These are phyloP conservation scores for Penaeus japonicus DNA, from an alignment of 1,140 invertebrate species.

Conservation along the genomic window DNA sequence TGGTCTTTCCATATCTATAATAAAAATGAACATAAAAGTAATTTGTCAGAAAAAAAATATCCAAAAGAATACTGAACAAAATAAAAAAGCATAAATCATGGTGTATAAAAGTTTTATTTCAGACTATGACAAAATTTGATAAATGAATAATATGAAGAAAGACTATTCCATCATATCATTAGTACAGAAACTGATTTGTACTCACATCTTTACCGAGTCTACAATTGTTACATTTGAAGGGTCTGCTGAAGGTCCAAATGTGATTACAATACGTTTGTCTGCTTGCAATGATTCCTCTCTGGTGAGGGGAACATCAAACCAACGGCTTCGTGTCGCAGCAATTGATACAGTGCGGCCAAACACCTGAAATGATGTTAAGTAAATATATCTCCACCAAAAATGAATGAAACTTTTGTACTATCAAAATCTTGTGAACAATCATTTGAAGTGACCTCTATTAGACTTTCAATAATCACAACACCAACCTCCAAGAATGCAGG, in stretches of 20 bases:
- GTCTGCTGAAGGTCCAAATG: conserved; percentile 87
- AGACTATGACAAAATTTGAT: background rate
- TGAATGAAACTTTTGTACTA: background rate
- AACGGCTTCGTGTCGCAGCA: conserved; percentile 79
- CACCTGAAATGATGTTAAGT: conserved; percentile 67
- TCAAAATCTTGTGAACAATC: background rate
- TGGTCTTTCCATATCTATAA: conserved; percentile 87
- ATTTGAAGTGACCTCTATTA: background rate
- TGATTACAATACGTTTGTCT: conserved; percentile 90
- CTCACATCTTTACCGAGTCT: conserved; percentile 87
- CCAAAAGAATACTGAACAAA: background rate
- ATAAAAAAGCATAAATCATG: background rate
- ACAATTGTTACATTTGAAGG: conserved; percentile 89
- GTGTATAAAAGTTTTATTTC: background rate
- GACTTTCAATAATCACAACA: background rate
- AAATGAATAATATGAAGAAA: conserved; percentile 30
- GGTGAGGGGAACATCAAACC: conserved; percentile 95
- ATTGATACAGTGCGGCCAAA: conserved; percentile 85
- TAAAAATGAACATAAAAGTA: conserved; percentile 59
- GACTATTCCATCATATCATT: background rate
- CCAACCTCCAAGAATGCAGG: conserved; percentile 82
- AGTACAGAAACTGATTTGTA: background rate
- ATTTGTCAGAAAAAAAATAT: background rate
- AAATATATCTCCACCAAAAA: background rate
- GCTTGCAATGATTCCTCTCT: conserved; percentile 92